phyloP scores from a whole-genome alignment of 2,113 vertebrate genomes.

The Cinclus mexicanus region DNA sequence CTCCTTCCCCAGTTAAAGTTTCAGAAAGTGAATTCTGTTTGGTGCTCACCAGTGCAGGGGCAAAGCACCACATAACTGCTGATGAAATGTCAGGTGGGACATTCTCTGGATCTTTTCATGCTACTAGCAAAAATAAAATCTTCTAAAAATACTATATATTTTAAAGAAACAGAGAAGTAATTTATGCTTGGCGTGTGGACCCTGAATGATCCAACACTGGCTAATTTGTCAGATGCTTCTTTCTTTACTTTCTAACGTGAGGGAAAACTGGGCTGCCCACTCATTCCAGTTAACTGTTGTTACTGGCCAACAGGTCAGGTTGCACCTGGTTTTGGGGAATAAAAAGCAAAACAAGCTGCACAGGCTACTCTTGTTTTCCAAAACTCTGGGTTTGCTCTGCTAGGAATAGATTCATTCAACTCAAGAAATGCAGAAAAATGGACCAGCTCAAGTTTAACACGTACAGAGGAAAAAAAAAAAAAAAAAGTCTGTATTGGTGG shows the following conservation, averaged over 20 bases:
- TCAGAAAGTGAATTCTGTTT: neutral
- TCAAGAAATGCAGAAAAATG: neutral
- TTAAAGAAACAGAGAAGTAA: neutral
- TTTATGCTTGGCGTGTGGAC: neutral
- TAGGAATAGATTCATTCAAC: neutral
- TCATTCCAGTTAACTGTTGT: neutral
- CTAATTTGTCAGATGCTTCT: neutral
- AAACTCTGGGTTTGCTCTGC: neutral
- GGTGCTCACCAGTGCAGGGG: neutral
- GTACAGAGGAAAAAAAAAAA: neutral
- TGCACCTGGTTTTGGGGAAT: neutral
- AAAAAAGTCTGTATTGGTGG: too few relatives aligned
- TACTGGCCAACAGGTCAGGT: neutral
- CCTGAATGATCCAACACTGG: neutral
- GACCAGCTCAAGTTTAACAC: neutral
- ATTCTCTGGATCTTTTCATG: neutral
- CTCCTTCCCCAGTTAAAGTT: neutral
- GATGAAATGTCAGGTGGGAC: neutral
- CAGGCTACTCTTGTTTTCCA: neutral
- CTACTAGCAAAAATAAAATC: neutral
- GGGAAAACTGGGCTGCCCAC: neutral
- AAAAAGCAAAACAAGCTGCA: neutral
- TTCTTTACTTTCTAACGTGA: neutral
- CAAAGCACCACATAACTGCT: accelerated
- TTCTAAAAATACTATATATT: neutral